A percentile compares a stretch with the other conserved stretches of the same genome.
phyloP scores from a whole-genome alignment of 2,113 vertebrate genomes.

The cattle (Bos taurus) region DNA sequence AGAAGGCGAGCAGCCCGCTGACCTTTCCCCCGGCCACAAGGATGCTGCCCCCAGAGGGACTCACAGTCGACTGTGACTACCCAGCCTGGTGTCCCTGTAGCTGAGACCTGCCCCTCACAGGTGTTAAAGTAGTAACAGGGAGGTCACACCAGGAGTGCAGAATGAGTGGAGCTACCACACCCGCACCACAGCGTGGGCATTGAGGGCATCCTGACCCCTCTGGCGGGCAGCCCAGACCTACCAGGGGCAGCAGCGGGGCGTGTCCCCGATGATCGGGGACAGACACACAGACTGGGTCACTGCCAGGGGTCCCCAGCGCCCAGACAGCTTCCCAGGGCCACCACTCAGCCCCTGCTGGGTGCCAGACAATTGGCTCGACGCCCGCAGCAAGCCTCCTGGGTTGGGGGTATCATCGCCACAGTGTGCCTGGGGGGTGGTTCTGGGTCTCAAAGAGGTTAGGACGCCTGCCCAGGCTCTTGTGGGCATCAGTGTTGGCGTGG shows the following conservation, averaged over 20 bases:
- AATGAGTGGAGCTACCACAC: rapidly evolving
- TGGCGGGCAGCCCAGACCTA: neutral
- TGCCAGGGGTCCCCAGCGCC: rapidly evolving
- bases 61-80: rapidly evolving
- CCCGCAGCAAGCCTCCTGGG: neutral
- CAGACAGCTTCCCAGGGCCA: neutral
- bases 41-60: rapidly evolving
- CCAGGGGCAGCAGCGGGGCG: neutral
- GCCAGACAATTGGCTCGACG: neutral
- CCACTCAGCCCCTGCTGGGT: rapidly evolving
- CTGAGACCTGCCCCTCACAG: neutral
- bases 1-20: rapidly evolving
- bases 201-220: rapidly evolving
- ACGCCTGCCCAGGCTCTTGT: neutral
- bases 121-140: rapidly evolving
- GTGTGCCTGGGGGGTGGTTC: rapidly evolving
- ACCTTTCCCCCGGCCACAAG: rapidly evolving
- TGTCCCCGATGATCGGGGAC: rapidly evolving
- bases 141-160: rapidly evolving
- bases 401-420: rapidly evolving
- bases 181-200: rapidly evolving
- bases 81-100: rapidly evolving
- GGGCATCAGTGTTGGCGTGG: rapidly evolving
- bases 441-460: neutral
- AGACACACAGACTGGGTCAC: neutral